Evolutionary conservation across 1,140 invertebrate genomes (phyloP), one percentile per base, ranked within the genome.

Genomic region (Goniozus legneri): DNA sequence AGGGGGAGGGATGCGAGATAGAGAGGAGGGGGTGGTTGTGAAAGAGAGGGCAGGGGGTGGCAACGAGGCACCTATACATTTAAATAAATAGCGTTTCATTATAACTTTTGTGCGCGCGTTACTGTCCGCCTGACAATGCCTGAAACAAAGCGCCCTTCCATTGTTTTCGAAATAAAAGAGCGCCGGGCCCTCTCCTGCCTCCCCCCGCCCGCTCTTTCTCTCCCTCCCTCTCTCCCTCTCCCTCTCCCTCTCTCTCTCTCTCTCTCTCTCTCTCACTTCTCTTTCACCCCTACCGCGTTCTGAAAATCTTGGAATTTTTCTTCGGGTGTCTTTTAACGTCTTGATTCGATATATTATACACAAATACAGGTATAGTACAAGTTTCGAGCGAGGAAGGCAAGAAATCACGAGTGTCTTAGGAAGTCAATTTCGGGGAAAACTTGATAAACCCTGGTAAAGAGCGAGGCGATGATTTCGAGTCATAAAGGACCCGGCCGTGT

Each of bases 1-100:
- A 6, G 24, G 4, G 24, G 4, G 24, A 27, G 4, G 10, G 4
- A 27, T 27, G 24, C 10, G 24, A 27, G 4, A 27, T 10, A 27
- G 24, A 27, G 10, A 4, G 4, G 24, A 27, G 10, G 24, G 24
- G 4, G 10, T 27, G 24, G 24, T 27, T 27, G 4, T 6, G 10
- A 27, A 27, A 10, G 4, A 35, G 41, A 32, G 42, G 27, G 22
- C 44, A 21, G 51, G 43, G 27, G 56, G 47, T 52, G 50, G 44
- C 45, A 51, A 58, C 49, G 44, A 54, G 54, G 55, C 57, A 64
- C 64, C 68, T 65, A 69, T 69, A 67, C 65, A 69, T 69, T 70
- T 67, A 69, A 71, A 72, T 72, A 72, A 72, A 72, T 71, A 72
- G 67, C 67, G 66, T 72, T 72, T 72, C 69, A 71, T 72, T 72